These are phyloP conservation scores for Epirrita christyi DNA, from an alignment of 2,888 invertebrate genomes.

Conservation along the genomic window DNA sequence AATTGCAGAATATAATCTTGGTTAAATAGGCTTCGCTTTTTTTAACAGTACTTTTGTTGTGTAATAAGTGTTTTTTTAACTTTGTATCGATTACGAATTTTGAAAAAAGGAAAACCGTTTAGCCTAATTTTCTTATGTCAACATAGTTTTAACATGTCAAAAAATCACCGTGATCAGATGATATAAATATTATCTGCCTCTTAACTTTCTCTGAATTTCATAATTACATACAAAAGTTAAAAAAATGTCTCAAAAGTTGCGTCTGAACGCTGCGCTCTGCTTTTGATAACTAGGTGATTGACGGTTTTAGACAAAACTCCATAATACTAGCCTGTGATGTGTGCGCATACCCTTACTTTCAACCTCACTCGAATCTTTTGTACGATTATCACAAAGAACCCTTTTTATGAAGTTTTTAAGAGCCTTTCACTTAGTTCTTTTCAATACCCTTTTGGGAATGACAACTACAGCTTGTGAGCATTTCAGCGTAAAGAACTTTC, in stretches of 20 bases:
- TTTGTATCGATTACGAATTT: too few relatives aligned
- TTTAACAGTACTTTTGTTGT: too few relatives aligned
- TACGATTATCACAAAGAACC: slow-evolving; percentile 35
- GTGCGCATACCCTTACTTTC: slow-evolving; percentile 3
- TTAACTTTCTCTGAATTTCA: too few relatives aligned
- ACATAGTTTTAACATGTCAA: too few relatives aligned
- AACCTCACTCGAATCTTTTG: slow-evolving; percentile 37
- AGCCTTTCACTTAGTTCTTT: slow-evolving; percentile 32
- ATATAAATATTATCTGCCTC: too few relatives aligned
- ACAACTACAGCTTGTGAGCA: slow-evolving; percentile 19
- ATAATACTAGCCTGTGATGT: neutral
- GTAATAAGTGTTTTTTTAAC: too few relatives aligned
- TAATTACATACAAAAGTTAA: too few relatives aligned
- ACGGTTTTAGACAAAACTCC: neutral
- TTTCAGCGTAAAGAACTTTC: slow-evolving; percentile 9
- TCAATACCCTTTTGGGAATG: slow-evolving; percentile 22
- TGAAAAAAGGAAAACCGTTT: too few relatives aligned
- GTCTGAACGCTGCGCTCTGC: neutral
- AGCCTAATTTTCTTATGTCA: too few relatives aligned
- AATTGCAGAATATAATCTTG: too few relatives aligned
- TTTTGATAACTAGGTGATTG: neutral
- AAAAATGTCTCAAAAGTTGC: neutral
- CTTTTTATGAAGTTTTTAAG: slow-evolving; percentile 33
- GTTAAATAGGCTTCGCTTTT: too few relatives aligned
- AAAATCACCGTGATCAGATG: too few relatives aligned